Conservation (phyloP, 2,113 vertebrate genomes). For the Melanerpes formicivorus region DNA sequence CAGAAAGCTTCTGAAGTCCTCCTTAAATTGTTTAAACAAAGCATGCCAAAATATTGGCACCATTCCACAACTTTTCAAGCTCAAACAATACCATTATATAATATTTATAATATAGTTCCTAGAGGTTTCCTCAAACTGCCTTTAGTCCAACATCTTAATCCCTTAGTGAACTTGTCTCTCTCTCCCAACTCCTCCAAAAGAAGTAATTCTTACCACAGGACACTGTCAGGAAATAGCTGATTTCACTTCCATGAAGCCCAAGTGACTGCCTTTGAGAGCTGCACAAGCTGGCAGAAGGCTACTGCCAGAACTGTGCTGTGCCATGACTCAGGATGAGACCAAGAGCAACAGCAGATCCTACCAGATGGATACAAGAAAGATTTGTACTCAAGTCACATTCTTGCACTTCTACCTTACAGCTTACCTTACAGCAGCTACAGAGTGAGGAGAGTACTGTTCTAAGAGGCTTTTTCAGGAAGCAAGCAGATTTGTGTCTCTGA, state of each 20-base stretch:
- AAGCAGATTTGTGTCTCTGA: not conserved
- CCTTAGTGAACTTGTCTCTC: not conserved
- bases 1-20: not conserved
- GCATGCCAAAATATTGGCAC: not conserved
- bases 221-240: not conserved
- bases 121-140: not conserved
- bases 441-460: not conserved
- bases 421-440: accelerated
- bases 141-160: not conserved
- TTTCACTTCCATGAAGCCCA: not conserved
- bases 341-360: not conserved
- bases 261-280: not conserved
- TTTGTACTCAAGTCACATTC: not conserved
- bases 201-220: not conserved
- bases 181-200: not conserved
- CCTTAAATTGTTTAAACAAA: not conserved
- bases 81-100: not conserved
- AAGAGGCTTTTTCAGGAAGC: not conserved
- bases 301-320: not conserved
- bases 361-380: not conserved
- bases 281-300: slow-evolving; percentile 8
- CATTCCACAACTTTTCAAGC: not conserved
- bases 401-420: not conserved
- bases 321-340: not conserved
- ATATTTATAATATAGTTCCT: not conserved